Conservation (phyloP, 2,797 vertebrate species). For the Varecia variegata region DNA sequence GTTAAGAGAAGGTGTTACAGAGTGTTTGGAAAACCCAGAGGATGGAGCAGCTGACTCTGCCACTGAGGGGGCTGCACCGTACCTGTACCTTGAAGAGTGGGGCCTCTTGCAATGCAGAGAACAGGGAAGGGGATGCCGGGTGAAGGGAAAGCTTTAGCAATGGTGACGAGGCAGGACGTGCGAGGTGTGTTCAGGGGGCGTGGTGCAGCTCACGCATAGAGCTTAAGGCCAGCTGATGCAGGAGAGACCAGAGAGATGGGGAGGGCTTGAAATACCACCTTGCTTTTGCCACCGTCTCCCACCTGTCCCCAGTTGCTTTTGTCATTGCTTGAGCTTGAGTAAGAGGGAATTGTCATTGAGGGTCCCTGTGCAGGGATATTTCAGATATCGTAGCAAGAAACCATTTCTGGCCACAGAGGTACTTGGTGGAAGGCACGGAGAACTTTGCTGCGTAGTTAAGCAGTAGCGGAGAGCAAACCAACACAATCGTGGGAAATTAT, state of each 20-base stretch:
- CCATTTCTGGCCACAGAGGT: neutral
- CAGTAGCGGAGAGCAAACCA: neutral
- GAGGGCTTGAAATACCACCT: neutral
- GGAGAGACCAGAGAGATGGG: neutral
- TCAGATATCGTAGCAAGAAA: neutral
- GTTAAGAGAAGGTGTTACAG: neutral
- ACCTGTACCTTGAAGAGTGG: neutral
- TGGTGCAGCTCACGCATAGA: fast-evolving
- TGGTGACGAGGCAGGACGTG: neutral
- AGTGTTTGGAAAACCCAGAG: neutral
- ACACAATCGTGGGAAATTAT: constrained; percentile 28
- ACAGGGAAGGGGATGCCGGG: neutral
- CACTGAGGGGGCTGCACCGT: neutral
- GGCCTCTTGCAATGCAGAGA: neutral
- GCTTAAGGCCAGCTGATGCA: neutral
- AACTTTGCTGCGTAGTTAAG: neutral
- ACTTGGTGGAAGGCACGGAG: neutral
- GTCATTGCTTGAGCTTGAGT: neutral
- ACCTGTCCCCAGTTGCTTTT: neutral
- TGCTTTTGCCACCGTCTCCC: neutral
- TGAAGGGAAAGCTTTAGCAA: neutral
- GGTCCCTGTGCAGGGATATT: neutral
- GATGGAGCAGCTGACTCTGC: neutral
- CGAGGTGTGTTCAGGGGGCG: neutral
- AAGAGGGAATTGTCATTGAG: neutral